A percentile compares a stretch with the other conserved stretches of the same genome.
Conservation (phyloP, 2,797 vertebrate genomes). For the Megaceryle alcyon region DNA sequence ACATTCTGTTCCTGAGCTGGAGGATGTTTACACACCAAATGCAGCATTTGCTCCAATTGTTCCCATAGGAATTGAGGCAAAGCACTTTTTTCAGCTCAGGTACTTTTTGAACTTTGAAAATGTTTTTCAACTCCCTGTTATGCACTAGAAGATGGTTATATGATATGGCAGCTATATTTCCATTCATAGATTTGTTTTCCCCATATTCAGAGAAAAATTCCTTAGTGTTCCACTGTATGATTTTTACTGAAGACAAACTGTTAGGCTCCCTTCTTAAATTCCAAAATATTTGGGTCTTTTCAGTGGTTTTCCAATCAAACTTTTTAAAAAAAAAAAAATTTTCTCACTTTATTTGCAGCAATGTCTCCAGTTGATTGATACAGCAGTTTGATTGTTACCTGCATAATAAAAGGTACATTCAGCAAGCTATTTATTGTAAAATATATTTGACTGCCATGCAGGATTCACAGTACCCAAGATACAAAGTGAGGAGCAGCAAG, state of each 20-base stretch:
- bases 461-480: background rate
- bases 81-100: background rate
- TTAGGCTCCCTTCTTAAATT: background rate
- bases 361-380: background rate
- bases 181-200: background rate
- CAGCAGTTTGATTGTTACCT: background rate
- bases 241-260: background rate
- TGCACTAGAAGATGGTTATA: background rate
- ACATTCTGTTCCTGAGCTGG: background rate
- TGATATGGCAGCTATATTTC: background rate
- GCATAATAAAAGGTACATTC: background rate
- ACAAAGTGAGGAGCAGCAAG: background rate
- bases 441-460: background rate
- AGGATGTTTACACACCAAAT: background rate
- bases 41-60: background rate
- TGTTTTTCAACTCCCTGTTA: background rate
- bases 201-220: background rate
- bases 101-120: slow-evolving; percentile 4
- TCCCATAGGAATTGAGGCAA: background rate
- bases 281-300: background rate
- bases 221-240: background rate
- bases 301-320: background rate
- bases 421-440: background rate
- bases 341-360: background rate
- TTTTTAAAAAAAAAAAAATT: background rate